phyloP scores from a whole-genome alignment of 2,113 vertebrate species.

The Brachyistius frenatus region DNA sequence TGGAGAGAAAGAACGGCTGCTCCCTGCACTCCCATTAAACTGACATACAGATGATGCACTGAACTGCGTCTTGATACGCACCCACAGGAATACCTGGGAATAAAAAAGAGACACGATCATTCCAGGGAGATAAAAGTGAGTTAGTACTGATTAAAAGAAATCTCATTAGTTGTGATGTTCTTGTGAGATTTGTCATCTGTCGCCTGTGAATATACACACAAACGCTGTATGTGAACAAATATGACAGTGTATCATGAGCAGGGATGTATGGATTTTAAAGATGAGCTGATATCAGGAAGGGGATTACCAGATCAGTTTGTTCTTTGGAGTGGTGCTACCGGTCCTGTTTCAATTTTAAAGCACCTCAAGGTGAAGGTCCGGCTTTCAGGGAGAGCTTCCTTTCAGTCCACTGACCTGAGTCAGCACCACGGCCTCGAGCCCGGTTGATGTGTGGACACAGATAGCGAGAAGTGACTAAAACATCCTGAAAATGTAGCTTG shows the following conservation, averaged over 20 bases:
- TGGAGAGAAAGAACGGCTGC: conserved; percentile 37
- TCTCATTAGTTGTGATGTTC: background rate
- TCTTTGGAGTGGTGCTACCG: background rate
- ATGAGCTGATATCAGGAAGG: background rate
- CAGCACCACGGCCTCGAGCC: background rate
- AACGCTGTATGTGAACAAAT: background rate
- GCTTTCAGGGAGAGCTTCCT: conserved; percentile 38
- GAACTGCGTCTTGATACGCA: conserved; percentile 37
- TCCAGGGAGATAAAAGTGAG: conserved; percentile 13
- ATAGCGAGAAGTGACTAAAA: conserved; percentile 1
- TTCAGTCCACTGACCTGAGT: conserved; percentile 34
- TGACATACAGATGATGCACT: conserved; percentile 48
- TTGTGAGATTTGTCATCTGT: conserved; percentile 8
- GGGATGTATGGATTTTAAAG: background rate
- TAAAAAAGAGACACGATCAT: background rate
- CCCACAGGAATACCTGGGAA: conserved; percentile 10
- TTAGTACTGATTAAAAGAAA: conserved; percentile 1
- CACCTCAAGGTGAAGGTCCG: conserved; percentile 23
- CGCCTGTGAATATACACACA: no score
- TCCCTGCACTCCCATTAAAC: conserved; percentile 53
- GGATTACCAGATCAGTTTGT: background rate
- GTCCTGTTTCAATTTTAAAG: conserved; percentile 39
- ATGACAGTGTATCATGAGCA: background rate
- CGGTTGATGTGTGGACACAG: conserved; percentile 15
- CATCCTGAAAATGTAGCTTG: conserved; percentile 6